A percentile compares a stretch with the other conserved stretches of the same genome.
These are phyloP conservation scores for Philopedon plagiatum DNA, from an alignment of 2,888 invertebrate genomes.

Conservation along the genomic window DNA sequence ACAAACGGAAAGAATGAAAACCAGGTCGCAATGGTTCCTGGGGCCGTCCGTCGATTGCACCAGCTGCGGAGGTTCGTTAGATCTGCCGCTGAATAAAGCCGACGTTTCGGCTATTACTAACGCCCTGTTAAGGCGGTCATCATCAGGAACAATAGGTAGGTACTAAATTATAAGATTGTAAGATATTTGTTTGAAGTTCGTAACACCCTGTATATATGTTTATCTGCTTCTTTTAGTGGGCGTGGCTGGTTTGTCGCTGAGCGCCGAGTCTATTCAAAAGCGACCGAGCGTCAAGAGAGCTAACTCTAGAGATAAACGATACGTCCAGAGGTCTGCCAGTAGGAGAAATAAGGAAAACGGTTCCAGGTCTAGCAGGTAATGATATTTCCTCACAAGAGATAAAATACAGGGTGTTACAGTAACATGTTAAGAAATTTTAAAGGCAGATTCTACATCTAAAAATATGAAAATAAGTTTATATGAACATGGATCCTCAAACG, in stretches of 20 bases:
- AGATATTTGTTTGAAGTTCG: too few species aligned
- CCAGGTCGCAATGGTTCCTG: slow-evolving; percentile 98
- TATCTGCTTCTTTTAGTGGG: slow-evolving; percentile 70
- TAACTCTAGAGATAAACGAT: slow-evolving; percentile 71
- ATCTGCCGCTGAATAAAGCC: slow-evolving; percentile 67
- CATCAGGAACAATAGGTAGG: slow-evolving; percentile 73
- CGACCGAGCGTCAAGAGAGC: slow-evolving; percentile 73
- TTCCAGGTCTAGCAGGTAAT: slow-evolving; percentile 67
- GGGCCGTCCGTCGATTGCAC: slow-evolving; percentile 75
- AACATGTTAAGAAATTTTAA: too few species aligned
- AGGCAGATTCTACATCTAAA: too few species aligned
- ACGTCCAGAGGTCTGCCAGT: slow-evolving; percentile 72
- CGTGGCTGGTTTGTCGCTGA: slow-evolving; percentile 74
- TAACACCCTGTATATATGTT: too few species aligned
- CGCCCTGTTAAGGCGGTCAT: slow-evolving; percentile 69
- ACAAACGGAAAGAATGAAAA: slow-evolving; percentile 96
- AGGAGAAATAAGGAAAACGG: slow-evolving; percentile 74
- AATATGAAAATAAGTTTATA: too few species aligned
- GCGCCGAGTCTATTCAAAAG: slow-evolving; percentile 77
- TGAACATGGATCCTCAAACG: too few species aligned
- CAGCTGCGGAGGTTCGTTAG: slow-evolving; percentile 68
- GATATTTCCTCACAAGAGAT: too few species aligned
- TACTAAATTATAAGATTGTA: too few species aligned
- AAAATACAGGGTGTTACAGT: too few species aligned
- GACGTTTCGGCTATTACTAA: slow-evolving; percentile 66